phyloP scores from a whole-genome alignment of 2,797 vertebrate species.

The Protosalanx chinensis region DNA sequence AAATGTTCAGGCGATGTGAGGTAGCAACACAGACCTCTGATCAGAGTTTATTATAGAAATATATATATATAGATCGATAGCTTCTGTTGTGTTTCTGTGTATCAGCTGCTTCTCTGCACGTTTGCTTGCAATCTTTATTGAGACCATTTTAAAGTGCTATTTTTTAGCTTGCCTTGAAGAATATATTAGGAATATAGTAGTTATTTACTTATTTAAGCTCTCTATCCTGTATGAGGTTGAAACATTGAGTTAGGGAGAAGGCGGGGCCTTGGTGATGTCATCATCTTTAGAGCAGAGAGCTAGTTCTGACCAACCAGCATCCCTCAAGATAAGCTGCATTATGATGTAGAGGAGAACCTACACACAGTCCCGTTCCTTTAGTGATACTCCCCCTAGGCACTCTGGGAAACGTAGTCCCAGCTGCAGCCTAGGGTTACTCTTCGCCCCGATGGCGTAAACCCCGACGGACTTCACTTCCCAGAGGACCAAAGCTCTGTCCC shows the following conservation, averaged over 20 bases:
- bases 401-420: conserved; percentile 36
- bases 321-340: conserved; percentile 30
- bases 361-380: conserved; percentile 23
- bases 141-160: conserved; percentile 67
- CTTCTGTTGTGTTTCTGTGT: conserved; percentile 67
- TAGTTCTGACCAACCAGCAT: conserved; percentile 47
- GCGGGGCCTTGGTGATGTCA: conserved; percentile 25
- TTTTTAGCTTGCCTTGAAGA: conserved; percentile 67
- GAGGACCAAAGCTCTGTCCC: conserved; percentile 14
- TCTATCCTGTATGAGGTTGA: conserved; percentile 39
- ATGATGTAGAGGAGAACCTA: conserved; percentile 10
- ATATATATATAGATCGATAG: conserved; percentile 49
- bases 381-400: too few species aligned
- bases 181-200: conserved; percentile 50
- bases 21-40: conserved; percentile 72
- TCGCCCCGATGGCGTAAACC: conserved; percentile 20
- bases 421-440: conserved; percentile 24
- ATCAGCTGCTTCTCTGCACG: conserved; percentile 75
- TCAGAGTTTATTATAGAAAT: conserved; percentile 65
- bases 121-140: conserved; percentile 67
- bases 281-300: conserved; percentile 36
- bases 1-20: conserved; percentile 53
- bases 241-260: conserved; percentile 32
- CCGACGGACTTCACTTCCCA: conserved; percentile 30
- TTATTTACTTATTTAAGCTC: conserved; percentile 61